Evolutionary conservation across 1,140 invertebrate species (phyloP).

Genomic region (Acromyrmex echinatior): DNA sequence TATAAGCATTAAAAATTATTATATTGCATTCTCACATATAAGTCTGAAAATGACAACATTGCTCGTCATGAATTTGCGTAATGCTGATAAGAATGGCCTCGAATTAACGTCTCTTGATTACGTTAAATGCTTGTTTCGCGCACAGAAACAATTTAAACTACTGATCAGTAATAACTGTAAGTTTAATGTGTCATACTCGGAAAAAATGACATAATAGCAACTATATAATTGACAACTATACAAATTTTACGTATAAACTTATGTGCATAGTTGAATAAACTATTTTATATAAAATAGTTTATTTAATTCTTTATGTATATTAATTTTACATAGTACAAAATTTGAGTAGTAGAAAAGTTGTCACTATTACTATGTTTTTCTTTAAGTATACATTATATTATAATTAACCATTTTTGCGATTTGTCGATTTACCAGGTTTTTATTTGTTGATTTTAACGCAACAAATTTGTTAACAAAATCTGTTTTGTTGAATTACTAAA

Average conservation of each 20-base stretch:
- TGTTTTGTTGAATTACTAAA: not conserved
- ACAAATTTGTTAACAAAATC: not conserved
- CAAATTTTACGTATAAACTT: no score
- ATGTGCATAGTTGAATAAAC: no score
- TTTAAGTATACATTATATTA: no score
- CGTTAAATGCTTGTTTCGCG: not conserved
- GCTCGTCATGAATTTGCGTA: constrained; percentile 8
- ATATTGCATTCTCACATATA: not conserved
- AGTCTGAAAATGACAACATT: not conserved
- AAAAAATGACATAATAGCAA: no score
- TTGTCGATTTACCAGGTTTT: not conserved
- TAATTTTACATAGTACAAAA: no score
- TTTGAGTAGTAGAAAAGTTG: no score
- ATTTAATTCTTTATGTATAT: no score
- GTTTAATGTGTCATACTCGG: not conserved
- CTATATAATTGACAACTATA: no score
- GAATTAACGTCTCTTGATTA: constrained; percentile 45
- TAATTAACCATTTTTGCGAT: not conserved
- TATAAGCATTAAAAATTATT: not conserved
- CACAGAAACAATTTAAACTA: not conserved
- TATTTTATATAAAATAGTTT: no score
- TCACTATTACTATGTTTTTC: no score
- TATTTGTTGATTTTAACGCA: not conserved
- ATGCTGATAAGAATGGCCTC: constrained; percentile 36
- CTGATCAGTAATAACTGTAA: not conserved